Evolutionary conservation across 1,140 invertebrate species (phyloP).

Genomic region (Ectropis grisescens): DNA sequence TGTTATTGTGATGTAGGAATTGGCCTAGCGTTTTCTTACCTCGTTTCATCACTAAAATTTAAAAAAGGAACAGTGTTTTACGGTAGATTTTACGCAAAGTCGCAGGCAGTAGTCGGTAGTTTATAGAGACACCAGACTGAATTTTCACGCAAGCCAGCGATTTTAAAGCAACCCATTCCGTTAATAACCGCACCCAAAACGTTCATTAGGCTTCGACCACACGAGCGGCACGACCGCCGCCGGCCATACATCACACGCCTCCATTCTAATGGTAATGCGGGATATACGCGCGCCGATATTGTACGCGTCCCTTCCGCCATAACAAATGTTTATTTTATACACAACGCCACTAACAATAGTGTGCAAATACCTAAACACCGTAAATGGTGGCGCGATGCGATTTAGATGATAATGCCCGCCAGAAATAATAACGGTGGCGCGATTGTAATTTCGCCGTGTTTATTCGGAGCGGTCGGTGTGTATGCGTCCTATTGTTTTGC

Average conservation of each 20-base stretch:
- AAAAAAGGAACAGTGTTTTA: too few species aligned
- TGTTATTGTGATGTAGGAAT: too few species aligned
- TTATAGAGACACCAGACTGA: too few species aligned
- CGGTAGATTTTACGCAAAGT: too few species aligned
- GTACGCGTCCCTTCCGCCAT: constrained; percentile 51
- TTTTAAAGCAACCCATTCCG: too few species aligned
- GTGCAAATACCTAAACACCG: constrained; percentile 66
- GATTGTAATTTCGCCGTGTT: constrained; percentile 38
- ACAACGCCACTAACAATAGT: constrained; percentile 69
- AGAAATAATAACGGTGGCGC: constrained; percentile 52
- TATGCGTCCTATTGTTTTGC: constrained; percentile 2
- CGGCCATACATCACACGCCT: constrained; percentile 51
- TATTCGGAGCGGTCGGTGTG: constrained; percentile 19
- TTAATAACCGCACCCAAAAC: too few species aligned
- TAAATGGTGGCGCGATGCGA: constrained; percentile 58
- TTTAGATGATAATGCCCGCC: constrained; percentile 61
- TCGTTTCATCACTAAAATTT: too few species aligned
- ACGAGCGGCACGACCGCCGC: constrained; percentile 4
- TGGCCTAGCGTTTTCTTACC: too few species aligned
- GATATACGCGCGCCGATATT: constrained; percentile 52
- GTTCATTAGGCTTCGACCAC: too few species aligned
- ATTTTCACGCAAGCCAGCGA: too few species aligned
- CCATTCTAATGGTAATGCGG: constrained; percentile 64
- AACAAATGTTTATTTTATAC: constrained; percentile 71
- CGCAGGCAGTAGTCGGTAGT: too few species aligned